Base-by-base conservation (phyloP, 2,113 vertebrate genomes). In the Leiothrix lutea region DNA sequence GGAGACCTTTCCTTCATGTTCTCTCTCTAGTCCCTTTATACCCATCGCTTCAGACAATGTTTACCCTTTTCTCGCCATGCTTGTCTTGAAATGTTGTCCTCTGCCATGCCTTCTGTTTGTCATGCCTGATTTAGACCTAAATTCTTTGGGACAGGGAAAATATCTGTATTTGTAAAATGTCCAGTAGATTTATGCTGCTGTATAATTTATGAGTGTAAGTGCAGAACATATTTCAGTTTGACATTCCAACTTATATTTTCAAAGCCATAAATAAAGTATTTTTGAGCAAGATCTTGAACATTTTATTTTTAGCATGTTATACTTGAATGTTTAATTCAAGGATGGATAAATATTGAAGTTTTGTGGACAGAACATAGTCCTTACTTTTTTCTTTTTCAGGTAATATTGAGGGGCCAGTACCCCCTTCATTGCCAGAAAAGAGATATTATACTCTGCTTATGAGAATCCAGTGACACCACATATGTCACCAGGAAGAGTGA, bases 211-310 rank as follows among this genome's bases (percentile, higher is more conserved):
- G 82, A 26, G 28, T 62, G 9, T 92, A 94, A 94, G 67, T 51
- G 58, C 51, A 72, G 67, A 64, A 86, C 90, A 51, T 90, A 88
- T 96, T 97, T 96, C 86, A 92, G 54, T 90, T 84, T 94, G 79
- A 53, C 94, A 84, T 82, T 95, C 66, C 90, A 92, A 51, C 56
- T 78, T 94, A 75, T 89, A 94, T 97, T 97, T 97, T 96, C 60
- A 79, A 80, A 96, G 84, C 73, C 60, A 92, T 97, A 95, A 95
- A 97, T 93, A 94, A 92, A 56, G 44, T 95, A 90, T 95, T 95
- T 95, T 95, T 83, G 88, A 95, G 83, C 56, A 45, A 92, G 69
- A 91, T 91, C 74, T 88, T 91, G 73, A 92, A 66, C 42, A 51
- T 73, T 93, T 95, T 94, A 88, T 94, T 96, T 96, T 93, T 88